phyloP scores from a whole-genome alignment of 2,113 vertebrate species.

The Nicator chloris region DNA sequence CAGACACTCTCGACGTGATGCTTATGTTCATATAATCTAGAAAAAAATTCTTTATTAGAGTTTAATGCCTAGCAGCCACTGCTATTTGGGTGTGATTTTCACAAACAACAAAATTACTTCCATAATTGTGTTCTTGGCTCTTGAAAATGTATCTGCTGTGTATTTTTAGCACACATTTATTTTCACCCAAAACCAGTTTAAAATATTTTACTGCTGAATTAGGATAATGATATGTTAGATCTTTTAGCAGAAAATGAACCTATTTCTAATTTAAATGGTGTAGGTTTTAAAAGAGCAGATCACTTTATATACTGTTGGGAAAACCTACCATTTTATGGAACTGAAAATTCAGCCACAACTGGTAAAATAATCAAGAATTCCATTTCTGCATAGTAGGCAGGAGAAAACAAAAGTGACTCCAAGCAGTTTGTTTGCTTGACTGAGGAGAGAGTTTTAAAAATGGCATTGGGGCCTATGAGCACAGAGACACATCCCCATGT shows the following conservation, averaged over 20 bases:
- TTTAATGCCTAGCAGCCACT: not conserved
- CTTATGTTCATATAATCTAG: not conserved
- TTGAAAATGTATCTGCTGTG: not conserved
- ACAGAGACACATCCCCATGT: not conserved
- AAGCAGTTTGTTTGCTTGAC: not conserved
- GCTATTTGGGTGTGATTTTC: not conserved
- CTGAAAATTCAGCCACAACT: not conserved
- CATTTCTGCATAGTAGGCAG: not conserved
- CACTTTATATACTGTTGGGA: not conserved
- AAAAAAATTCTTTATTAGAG: not conserved
- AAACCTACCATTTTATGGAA: not conserved
- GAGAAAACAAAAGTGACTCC: not conserved
- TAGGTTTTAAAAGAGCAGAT: not conserved
- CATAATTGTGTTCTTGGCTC: not conserved
- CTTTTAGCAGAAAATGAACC: not conserved
- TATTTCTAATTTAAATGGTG: not conserved
- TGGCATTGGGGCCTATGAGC: not conserved
- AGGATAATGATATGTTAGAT: not conserved
- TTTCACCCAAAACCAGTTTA: not conserved
- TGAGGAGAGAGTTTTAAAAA: not conserved
- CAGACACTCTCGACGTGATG: not conserved
- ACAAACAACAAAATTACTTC: not conserved
- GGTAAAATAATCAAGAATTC: not conserved
- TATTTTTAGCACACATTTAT: not conserved
- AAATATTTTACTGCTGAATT: not conserved